Conservation (phyloP, 2,888 invertebrate genomes). For the Morpho helenor region DNA sequence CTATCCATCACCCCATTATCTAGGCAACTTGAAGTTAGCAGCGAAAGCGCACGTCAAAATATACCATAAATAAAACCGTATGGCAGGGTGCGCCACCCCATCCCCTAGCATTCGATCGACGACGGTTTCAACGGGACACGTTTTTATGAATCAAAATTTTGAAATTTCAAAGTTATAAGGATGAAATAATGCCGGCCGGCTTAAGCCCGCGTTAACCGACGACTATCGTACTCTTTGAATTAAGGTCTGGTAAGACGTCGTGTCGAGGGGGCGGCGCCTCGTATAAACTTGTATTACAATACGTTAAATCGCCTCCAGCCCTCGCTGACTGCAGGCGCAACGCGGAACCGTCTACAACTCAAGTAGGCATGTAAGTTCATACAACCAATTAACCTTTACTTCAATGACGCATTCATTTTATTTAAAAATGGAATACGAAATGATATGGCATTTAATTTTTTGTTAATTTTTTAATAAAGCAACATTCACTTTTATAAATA, state of each 20-base stretch:
- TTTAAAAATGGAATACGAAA: constrained; percentile 28
- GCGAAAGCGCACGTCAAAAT: constrained; percentile 73
- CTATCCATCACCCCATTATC: constrained; percentile 76
- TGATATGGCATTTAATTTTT: constrained; percentile 33
- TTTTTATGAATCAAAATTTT: constrained; percentile 41
- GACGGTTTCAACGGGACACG: constrained; percentile 40
- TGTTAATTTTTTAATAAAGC: neutral
- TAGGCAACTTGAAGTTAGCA: constrained; percentile 70
- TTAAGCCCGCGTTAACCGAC: constrained; percentile 43
- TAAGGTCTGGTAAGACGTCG: constrained; percentile 39
- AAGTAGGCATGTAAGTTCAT: constrained; percentile 41
- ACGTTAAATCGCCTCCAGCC: constrained; percentile 62
- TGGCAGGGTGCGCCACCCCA: constrained; percentile 57
- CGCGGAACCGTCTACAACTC: constrained; percentile 42
- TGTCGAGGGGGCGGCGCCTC: constrained; percentile 40
- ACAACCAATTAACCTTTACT: constrained; percentile 59
- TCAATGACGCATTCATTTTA: constrained; percentile 59
- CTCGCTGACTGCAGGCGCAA: constrained; percentile 50
- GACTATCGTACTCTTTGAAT: constrained; percentile 45
- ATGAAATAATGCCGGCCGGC: constrained; percentile 46
- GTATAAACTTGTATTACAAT: constrained; percentile 58
- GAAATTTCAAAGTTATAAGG: constrained; percentile 39
- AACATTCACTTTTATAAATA: neutral
- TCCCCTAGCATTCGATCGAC: constrained; percentile 47
- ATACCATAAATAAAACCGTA: constrained; percentile 73